Conservation (phyloP, 2,797 vertebrate species). For the Dipus sagitta region DNA sequence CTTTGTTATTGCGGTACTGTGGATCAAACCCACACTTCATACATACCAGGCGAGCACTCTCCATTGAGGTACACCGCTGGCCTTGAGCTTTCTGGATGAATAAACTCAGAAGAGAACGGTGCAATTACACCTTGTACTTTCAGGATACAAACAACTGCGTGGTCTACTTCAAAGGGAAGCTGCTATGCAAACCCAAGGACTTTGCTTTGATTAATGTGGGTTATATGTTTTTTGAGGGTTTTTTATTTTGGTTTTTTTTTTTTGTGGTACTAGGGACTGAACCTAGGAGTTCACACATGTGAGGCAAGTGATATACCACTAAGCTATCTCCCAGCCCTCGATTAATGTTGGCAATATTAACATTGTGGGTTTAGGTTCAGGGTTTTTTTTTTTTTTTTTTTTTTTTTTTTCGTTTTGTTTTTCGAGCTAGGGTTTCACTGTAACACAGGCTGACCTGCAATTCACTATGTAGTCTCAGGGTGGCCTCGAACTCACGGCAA, state of each 20-base stretch:
- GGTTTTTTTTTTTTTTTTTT: background rate
- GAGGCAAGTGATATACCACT: too few species aligned
- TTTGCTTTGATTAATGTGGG: background rate
- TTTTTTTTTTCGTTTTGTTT: too few species aligned
- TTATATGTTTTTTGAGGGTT: too few species aligned
- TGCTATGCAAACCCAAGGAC: background rate
- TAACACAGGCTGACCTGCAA: too few species aligned
- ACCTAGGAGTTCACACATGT: too few species aligned
- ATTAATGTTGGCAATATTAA: background rate
- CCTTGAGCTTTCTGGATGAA: background rate
- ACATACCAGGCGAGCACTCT: background rate
- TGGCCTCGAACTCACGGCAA: too few species aligned
- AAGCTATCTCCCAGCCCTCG: too few species aligned
- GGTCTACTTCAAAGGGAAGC: constrained; percentile 24
- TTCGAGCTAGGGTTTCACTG: too few species aligned
- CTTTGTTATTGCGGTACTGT: background rate
- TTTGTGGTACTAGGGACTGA: too few species aligned
- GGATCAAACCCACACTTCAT: background rate
- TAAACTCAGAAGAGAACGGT: background rate
- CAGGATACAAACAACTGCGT: background rate
- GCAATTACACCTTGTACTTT: background rate
- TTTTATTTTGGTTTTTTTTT: too few species aligned
- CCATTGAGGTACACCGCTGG: background rate
- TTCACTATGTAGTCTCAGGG: too few species aligned
- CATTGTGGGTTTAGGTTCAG: background rate